Evolutionary conservation across 2,797 vertebrate species (phyloP), one percentile per base, ranked within the genome.

Genomic region (Tauraco hartlaubi): DNA sequence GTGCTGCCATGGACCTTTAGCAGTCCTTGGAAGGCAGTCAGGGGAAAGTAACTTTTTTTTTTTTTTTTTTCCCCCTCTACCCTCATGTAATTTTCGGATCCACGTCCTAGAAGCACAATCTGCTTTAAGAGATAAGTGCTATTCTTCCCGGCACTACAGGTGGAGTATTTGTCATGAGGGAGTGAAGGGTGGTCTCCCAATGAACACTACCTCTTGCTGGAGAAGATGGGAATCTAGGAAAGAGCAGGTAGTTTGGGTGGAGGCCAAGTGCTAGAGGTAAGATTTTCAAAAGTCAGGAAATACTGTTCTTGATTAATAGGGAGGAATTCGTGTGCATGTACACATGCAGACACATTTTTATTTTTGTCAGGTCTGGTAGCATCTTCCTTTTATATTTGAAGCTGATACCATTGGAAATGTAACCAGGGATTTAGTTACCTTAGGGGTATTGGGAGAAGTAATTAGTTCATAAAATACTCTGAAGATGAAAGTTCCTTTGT

Each of bases 301-400:
- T 49, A 26, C 11, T 44, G 2, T 18, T 76, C 19, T 51, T 63
- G 31, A 23, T 71, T 69, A 52, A 51, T 4, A 74, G 16, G 21
- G 20, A 84, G 15, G 49, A 72, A 20, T 63, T 33, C 0, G 3
- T 22, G 9, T 67, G 9, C 16, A 10, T n/a, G 54, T 19, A 33
- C 12, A n/a, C 4, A 6, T 26, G 19, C 0, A 1, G 33, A 49
- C 5, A 8, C 4, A 9, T 20, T 72, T 46, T 61, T 6, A 28
- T 25, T 66, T 88, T 63, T 82, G 4, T 64, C 28, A 51, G 71
- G n/a, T 8, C 20, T 77, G n/a, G 46, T 39, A 83, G 25, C 18
- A 37, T n/a, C 52, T 86, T 51, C 17, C 63, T 66, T 51, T 49
- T 41, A 7, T n/a, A 58, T 28, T 64, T 25, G 41, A 85, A 75